phyloP scores from a whole-genome alignment of 1,140 invertebrate genomes.

The Metaphire vulgaris region DNA sequence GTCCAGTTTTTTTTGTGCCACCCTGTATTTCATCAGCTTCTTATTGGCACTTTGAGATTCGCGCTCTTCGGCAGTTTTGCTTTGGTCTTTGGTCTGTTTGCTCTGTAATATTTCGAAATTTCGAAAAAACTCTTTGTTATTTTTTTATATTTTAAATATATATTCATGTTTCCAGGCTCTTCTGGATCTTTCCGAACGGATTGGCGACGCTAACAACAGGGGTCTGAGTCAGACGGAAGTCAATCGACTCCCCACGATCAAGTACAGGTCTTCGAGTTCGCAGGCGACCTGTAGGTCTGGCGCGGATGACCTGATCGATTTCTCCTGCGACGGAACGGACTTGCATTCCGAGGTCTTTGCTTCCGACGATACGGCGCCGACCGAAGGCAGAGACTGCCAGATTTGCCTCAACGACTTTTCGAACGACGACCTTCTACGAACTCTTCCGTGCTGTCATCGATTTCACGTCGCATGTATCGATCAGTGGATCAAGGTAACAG shows the following conservation, averaged over 20 bases:
- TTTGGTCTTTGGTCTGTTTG: not conserved
- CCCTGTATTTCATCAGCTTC: not conserved
- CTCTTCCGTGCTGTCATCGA: slow-evolving; percentile 23
- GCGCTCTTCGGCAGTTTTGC: too few relatives aligned
- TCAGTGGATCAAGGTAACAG: slow-evolving; percentile 27
- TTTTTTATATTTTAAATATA: not conserved
- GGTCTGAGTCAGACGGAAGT: slow-evolving; percentile 18
- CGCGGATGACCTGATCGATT: not conserved
- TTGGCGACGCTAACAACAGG: not conserved
- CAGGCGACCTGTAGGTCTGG: too few relatives aligned
- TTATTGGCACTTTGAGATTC: not conserved
- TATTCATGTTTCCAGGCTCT: not conserved
- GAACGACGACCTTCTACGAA: slow-evolving; percentile 12
- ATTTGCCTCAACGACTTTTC: slow-evolving; percentile 19
- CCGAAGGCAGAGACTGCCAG: slow-evolving; percentile 4
- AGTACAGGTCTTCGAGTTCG: not conserved
- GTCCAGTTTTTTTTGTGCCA: not conserved
- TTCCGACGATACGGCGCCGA: not conserved
- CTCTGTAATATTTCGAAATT: not conserved
- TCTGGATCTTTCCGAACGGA: not conserved
- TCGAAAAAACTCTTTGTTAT: not conserved
- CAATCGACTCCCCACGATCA: slow-evolving; percentile 16
- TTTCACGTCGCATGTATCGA: slow-evolving; percentile 27
- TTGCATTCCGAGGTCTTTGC: not conserved
- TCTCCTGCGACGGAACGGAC: not conserved